A percentile compares a stretch with the other conserved stretches of the same genome.
Evolutionary conservation across 2,797 vertebrate genomes (phyloP).

Genomic region (Anas acuta): DNA sequence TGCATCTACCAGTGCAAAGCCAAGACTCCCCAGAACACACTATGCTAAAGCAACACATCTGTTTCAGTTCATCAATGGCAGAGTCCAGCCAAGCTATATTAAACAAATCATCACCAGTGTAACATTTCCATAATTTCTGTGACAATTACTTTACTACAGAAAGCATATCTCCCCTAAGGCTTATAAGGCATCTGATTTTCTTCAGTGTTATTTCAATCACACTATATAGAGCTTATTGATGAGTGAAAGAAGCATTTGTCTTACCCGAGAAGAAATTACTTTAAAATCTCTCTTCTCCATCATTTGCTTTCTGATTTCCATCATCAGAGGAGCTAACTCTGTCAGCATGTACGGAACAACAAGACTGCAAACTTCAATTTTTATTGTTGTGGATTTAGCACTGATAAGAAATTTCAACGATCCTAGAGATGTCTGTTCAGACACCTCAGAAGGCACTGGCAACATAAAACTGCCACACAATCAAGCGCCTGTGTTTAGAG

Average conservation of each 20-base stretch:
- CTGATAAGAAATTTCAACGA: background rate
- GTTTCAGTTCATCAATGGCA: slow-evolving; percentile 64
- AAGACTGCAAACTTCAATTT: background rate
- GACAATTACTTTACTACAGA: slow-evolving; percentile 66
- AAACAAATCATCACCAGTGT: slow-evolving; percentile 70
- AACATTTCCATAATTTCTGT: slow-evolving; percentile 69
- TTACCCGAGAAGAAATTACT: slow-evolving; percentile 41
- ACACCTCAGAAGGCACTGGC: background rate
- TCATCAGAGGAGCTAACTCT: slow-evolving; percentile 33
- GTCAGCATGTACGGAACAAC: background rate
- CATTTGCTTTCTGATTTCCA: slow-evolving; percentile 36
- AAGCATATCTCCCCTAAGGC: slow-evolving; percentile 63
- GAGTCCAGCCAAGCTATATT: slow-evolving; percentile 50
- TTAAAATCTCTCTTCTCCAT: slow-evolving; percentile 21
- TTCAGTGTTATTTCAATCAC: slow-evolving; percentile 58
- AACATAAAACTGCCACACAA: background rate
- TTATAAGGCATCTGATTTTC: slow-evolving; percentile 63
- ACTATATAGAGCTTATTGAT: slow-evolving; percentile 31
- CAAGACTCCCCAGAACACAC: background rate
- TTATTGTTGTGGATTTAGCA: background rate
- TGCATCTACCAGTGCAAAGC: background rate
- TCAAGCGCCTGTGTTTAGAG: background rate
- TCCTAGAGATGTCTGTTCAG: background rate
- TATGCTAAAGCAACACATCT: slow-evolving; percentile 48
- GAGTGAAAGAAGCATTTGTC: slow-evolving; percentile 57